Evolutionary conservation across 2,888 invertebrate genomes (phyloP), one percentile per base, ranked within the genome.

Genomic region (Sceliomorpha sp.): DNA sequence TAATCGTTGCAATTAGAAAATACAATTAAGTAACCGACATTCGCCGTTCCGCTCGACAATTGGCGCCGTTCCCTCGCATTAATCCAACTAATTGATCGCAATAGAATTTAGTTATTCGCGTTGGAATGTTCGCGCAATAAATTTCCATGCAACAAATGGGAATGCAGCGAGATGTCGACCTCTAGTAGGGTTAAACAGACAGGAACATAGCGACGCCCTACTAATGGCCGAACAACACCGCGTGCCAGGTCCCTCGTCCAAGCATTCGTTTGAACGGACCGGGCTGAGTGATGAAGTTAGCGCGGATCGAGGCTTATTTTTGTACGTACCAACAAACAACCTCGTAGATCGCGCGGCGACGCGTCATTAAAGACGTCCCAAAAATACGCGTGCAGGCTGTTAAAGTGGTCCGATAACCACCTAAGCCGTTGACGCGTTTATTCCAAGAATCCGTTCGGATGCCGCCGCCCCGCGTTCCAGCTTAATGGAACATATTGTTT

Each of bases 261-360:
- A 70, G 47, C 51, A 60, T 74, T 70, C 76, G 72, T 75, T 62
- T 32, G 45, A 59, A 42, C 31, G 53, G 32, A 13, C 14, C 34
- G 34, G 50, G 64, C 55, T 63, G 80, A 82, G 82, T 83, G 84
- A 85, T 79, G 79, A 81, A 85, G 83, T 82, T 81, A 82, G 84
- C 82, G 82, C 76, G 37, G 83, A 85, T 83, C 85, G 84, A 85
- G 77, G 74, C 79, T 83, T 86, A 86, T 86, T 86, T 86, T 83
- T n/a, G n/a, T n/a, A n/a, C n/a, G n/a, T n/a, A n/a, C n/a, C 76
- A 77, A 79, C 83, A 82, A 83, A 83, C 83, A 83, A 78, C 75
- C 75, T 81, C 83, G 77, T 82, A 83, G 77, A 82, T 81, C 77
- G 79, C 77, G 74, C 71, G 76, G 74, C 70, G 79, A 77, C 80